phyloP scores from a whole-genome alignment of 2,888 invertebrate genomes.

The Heliconius sara region DNA sequence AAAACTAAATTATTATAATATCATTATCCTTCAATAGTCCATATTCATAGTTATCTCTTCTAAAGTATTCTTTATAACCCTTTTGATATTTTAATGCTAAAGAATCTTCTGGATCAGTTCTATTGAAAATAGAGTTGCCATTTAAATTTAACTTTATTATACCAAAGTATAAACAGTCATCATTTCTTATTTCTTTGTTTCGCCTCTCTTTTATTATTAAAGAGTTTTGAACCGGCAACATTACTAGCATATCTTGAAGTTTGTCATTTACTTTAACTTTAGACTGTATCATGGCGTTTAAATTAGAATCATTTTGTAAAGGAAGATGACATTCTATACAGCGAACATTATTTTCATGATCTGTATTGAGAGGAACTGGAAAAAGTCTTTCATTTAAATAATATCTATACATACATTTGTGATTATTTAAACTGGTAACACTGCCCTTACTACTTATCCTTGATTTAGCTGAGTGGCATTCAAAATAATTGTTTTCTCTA shows the following conservation, averaged over 20 bases:
- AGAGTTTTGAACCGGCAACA: slow-evolving; percentile 70
- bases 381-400: slow-evolving; percentile 83
- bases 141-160: slow-evolving; percentile 65
- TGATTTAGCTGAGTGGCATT: slow-evolving; percentile 83
- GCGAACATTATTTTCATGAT: slow-evolving; percentile 73
- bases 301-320: slow-evolving; percentile 54
- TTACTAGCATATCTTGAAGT: slow-evolving; percentile 65
- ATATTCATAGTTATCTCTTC: slow-evolving; percentile 56
- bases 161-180: slow-evolving; percentile 69
- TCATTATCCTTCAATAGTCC: slow-evolving; percentile 59
- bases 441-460: slow-evolving; percentile 60
- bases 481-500: slow-evolving; percentile 84
- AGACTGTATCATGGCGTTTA: slow-evolving; percentile 76
- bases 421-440: slow-evolving; percentile 61
- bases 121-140: slow-evolving; percentile 68
- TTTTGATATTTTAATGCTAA: slow-evolving; percentile 76
- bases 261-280: slow-evolving; percentile 67
- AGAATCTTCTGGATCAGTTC: slow-evolving; percentile 64
- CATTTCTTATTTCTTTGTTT: slow-evolving; percentile 52
- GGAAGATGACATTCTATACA: slow-evolving; percentile 81
- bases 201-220: slow-evolving; percentile 69
- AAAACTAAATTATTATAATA: slow-evolving; percentile 58
- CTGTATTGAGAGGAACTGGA: slow-evolving; percentile 78
- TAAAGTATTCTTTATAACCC: slow-evolving; percentile 63
- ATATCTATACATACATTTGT: slow-evolving; percentile 82